These are phyloP conservation scores for Lasioglossum oenotherae DNA, from an alignment of 2,888 invertebrate species.

Conservation along the genomic window DNA sequence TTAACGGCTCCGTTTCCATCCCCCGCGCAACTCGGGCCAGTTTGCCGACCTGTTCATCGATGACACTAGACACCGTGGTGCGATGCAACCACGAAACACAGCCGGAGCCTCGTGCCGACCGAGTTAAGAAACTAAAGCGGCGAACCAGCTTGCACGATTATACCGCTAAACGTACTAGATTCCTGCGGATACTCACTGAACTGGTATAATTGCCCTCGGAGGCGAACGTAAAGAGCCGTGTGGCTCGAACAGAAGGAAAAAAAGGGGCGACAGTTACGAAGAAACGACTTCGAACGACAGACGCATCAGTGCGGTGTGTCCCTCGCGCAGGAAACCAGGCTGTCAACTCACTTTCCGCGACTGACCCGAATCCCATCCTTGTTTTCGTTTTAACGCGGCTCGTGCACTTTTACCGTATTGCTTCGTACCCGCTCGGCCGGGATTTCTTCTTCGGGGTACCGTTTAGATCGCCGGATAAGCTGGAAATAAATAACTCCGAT, in stretches of 20 bases:
- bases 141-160: constrained; percentile 29
- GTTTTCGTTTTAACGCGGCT: constrained; percentile 67
- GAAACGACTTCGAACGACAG: background rate
- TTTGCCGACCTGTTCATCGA: background rate
- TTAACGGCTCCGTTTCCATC: constrained; percentile 6
- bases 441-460: constrained; percentile 51
- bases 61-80: constrained; percentile 25
- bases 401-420: constrained; percentile 72
- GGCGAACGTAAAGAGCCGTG: background rate
- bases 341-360: constrained; percentile 79
- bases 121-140: constrained; percentile 39
- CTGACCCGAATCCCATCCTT: constrained; percentile 74
- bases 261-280: constrained; percentile 20
- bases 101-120: constrained; percentile 35
- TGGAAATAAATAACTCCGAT: constrained; percentile 22
- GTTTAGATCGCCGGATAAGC: constrained; percentile 36
- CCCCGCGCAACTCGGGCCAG: constrained; percentile 7
- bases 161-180: constrained; percentile 58
- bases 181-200: constrained; percentile 34
- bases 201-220: constrained; percentile 39
- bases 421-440: constrained; percentile 34
- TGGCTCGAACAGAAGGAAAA: background rate
- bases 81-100: constrained; percentile 26
- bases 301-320: background rate
- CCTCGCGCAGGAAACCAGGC: constrained; percentile 51